Evolutionary conservation across 2,797 vertebrate species (phyloP), one percentile per base, ranked within the genome.

Genomic region (Chaetophractus vellerosus): DNA sequence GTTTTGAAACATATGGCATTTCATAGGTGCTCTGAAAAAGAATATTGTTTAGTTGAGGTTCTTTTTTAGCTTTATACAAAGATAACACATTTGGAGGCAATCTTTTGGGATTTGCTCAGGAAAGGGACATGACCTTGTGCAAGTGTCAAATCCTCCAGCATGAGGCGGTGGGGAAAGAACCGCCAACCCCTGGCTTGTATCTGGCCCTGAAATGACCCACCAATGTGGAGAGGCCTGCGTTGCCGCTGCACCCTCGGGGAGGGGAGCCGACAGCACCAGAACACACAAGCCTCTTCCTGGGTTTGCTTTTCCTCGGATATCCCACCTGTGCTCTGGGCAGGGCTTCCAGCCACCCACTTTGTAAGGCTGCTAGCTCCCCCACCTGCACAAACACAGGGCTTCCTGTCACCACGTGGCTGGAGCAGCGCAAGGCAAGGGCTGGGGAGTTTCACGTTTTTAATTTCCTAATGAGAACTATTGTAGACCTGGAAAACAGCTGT

Each of bases 401-500:
- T 57, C 95, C 97, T 98, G 96, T 97, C 93, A 96, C 93, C 96
- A 94, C 90, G 92, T 88, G 74, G 61, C 38, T 38, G 0, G 15
- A 16, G 92, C 41, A n/a, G 57, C 2, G 38, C 36, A 95, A 57
- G 74, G 68, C 69, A 91, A 38, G 5, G 2, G 38, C 26, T n/a
- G 3, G 24, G 1, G 26, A 68, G 50, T 18, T 84, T 94, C 76
- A 10, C 8, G 59, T 95, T 97, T 97, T 96, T 97, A 9, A 96
- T 98, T 98, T 96, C 64, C 81, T 97, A 36, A 66, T 95, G 85
- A 96, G 78, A 97, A 96, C 2, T 5, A 45, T 24, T 26, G 33
- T 61, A 57, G 93, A 97, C 82, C 90, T 96, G 63, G 81, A 94
- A 97, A 75, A 93, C 6, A 80, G 97, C 96, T 98, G 69, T 95